Evolutionary conservation across 2,888 invertebrate species (phyloP).

Genomic region (Trissonchulus latispiculum): DNA sequence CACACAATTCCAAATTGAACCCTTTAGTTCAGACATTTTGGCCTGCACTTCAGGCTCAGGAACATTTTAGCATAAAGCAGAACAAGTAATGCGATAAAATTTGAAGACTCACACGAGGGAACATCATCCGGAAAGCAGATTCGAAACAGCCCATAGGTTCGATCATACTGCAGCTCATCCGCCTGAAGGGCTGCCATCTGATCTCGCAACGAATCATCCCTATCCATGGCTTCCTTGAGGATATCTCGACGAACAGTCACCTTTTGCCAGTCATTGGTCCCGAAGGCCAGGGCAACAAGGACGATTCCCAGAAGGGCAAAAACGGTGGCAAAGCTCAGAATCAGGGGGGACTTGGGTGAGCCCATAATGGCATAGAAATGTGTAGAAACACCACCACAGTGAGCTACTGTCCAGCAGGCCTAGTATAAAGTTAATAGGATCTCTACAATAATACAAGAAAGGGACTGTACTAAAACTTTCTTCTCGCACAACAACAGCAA

Average conservation of each 20-base stretch:
- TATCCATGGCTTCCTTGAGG: neutral
- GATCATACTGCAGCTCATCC: conserved; percentile 63
- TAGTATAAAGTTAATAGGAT: no score
- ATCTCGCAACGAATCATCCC: neutral
- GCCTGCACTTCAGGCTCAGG: neutral
- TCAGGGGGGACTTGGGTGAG: conserved; percentile 69
- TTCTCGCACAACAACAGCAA: no score
- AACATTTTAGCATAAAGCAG: neutral
- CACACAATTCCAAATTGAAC: no score
- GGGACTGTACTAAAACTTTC: no score
- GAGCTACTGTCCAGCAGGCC: no score
- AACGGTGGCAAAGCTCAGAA: conserved; percentile 86
- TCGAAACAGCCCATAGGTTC: conserved; percentile 84
- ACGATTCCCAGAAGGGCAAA: conserved; percentile 88
- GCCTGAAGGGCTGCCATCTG: neutral
- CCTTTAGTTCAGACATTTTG: no score
- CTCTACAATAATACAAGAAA: no score
- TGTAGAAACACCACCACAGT: no score
- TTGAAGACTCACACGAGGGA: no score
- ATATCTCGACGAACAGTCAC: conserved; percentile 75
- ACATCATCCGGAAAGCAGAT: conserved; percentile 86
- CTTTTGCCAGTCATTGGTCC: conserved; percentile 92
- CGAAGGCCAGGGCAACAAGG: conserved; percentile 81
- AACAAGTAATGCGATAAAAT: no score
- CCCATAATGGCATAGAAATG: no score